These are phyloP conservation scores for Lepus townsendii DNA, from an alignment of 2,797 vertebrate genomes.

Conservation along the genomic window DNA sequence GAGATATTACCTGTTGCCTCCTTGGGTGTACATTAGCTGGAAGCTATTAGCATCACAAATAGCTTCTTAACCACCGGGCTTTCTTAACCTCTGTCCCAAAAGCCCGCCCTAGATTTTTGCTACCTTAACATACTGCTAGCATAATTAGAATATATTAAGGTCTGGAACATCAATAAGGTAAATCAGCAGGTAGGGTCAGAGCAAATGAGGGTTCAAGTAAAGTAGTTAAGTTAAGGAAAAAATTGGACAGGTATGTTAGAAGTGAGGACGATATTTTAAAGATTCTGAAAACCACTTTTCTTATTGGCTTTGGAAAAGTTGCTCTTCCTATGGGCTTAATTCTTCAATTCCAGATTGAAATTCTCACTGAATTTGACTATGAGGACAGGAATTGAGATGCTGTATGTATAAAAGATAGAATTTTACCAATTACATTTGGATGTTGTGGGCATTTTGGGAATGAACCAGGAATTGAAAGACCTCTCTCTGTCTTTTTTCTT, in stretches of 20 bases:
- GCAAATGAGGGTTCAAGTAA: background rate
- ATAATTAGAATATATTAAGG: background rate
- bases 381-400: background rate
- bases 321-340: constrained; percentile 28
- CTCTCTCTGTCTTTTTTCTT: no score
- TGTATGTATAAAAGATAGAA: background rate
- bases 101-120: no score
- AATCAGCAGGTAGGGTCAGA: background rate
- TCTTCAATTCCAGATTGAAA: constrained; percentile 44
- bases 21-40: no score
- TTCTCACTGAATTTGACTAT: constrained; percentile 44
- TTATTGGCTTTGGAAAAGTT: constrained; percentile 23
- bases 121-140: background rate
- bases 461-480: no score
- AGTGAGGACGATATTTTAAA: constrained; percentile 29
- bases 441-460: no score
- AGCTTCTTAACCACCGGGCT: no score
- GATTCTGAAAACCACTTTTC: background rate
- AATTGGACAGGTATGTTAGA: background rate
- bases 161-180: constrained; percentile 23
- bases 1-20: no score
- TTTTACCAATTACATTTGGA: background rate
- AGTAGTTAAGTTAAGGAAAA: background rate
- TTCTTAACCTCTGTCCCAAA: no score
- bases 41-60: no score